Conservation (phyloP, 2,113 vertebrate species). For the Ictalurus furcatus region DNA sequence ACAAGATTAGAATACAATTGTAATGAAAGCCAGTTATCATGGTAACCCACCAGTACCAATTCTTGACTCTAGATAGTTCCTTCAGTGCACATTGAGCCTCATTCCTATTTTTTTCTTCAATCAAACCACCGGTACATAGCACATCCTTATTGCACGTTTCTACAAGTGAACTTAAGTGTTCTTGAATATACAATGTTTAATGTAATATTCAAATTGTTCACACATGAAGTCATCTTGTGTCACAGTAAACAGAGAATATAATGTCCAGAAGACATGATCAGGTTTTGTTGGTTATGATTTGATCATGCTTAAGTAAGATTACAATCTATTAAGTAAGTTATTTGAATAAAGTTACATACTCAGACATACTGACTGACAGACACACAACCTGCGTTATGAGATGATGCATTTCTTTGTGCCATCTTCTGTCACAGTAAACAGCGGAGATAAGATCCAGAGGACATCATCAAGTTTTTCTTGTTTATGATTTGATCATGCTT, state of each 20-base stretch:
- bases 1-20: constrained; percentile 40
- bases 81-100: constrained; percentile 12
- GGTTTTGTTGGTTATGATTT: constrained; percentile 42
- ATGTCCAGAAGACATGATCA: constrained; percentile 51
- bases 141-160: constrained; percentile 56
- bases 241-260: constrained; percentile 53
- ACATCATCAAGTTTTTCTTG: constrained; percentile 38
- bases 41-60: constrained; percentile 32
- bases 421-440: constrained; percentile 54
- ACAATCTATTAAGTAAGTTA: constrained; percentile 48
- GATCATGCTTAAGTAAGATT: constrained; percentile 51
- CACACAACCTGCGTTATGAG: constrained; percentile 33
- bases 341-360: constrained; percentile 44
- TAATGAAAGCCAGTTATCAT: constrained; percentile 35
- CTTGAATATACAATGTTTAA: constrained; percentile 46
- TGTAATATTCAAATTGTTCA: constrained; percentile 52
- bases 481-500: constrained; percentile 51
- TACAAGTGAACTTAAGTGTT: constrained; percentile 44
- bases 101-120: constrained; percentile 1
- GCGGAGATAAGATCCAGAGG: constrained; percentile 44
- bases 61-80: constrained; percentile 32
- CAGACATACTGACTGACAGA: constrained; percentile 27
- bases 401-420: constrained; percentile 44
- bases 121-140: constrained; percentile 27
- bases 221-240: constrained; percentile 48